Base-by-base conservation (phyloP, 2,888 invertebrate genomes). In the Drosophila seclusa region DNA sequence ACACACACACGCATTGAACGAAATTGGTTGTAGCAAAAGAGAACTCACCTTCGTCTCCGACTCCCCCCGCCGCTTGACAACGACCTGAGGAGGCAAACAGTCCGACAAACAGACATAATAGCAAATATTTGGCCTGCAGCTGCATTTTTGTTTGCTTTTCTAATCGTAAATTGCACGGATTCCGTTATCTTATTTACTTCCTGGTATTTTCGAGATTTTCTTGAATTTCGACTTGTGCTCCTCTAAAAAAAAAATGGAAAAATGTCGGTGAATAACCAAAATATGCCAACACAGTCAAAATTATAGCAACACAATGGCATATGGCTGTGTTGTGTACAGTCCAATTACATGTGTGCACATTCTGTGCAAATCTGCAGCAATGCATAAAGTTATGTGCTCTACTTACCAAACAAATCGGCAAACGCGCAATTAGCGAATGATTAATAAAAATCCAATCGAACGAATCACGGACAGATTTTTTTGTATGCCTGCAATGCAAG, bases 51-150 rank as follows among this genome's bases (percentile, higher is more conserved):
- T 79, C 83, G 34, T 66, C 79, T 32, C 70, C 71, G 29, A 49
- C 71, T 8, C 42, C 55, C 31, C 13, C 66, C 1, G 24, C 73
- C 64, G 58, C 72, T 73, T 85, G 66, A 76, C 86, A 82, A 72
- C 80, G 83, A 65, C 81, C 73, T 42, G 83, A 82, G 54, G 83
- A 82, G 57, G 83, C 78, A 73, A 91, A 82, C 55, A 92, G 79
- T 61, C 84, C 92, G 31, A 90, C 83, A 49, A 92, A 82, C 60
- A 92, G 76, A 79, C 78, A 91, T 66, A 91, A 61, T 62, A 90
- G 71, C 79, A 91, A 71, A 84, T 80, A 79, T 68, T 80, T 85
- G 49, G 82, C 65, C 62, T 89, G 88, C 73, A 86, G 87, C 82
- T 91, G 90, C 92, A 91, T 91, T 81, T 76, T 83, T 73, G 45